Evolutionary conservation across 1,140 invertebrate species (phyloP).

Genomic region (Apis dorsata): DNA sequence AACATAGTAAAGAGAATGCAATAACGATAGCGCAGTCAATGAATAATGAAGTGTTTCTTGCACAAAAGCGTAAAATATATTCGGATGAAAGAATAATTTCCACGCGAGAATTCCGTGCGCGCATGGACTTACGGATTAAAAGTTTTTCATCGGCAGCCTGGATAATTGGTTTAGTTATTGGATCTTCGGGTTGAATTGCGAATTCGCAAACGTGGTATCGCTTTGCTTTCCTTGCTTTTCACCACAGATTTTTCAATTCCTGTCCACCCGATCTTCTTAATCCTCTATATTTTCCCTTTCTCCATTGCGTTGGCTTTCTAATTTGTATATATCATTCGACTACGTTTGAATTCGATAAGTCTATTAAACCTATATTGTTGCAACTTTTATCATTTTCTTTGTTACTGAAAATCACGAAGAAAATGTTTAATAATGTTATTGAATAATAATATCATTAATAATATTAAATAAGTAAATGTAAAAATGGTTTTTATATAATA

Average conservation of each 20-base stretch:
- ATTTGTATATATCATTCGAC: not conserved
- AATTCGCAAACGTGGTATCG: slow-evolving; percentile 63
- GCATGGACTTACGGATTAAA: slow-evolving; percentile 66
- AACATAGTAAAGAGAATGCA: not conserved
- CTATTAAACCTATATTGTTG: no score
- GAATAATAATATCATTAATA: no score
- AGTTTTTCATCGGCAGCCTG: slow-evolving; percentile 68
- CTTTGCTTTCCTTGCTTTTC: slow-evolving; percentile 54
- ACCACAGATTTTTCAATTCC: slow-evolving; percentile 60
- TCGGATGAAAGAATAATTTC: slow-evolving; percentile 61
- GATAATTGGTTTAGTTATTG: slow-evolving; percentile 76
- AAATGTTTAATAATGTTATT: no score
- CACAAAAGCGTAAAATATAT: slow-evolving; percentile 20
- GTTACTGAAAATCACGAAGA: no score
- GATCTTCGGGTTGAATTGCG: slow-evolving; percentile 66
- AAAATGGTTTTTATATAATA: no score
- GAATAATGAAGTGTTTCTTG: slow-evolving; percentile 3
- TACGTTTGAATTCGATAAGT: no score
- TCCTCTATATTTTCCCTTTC: slow-evolving; percentile 26
- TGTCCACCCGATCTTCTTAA: slow-evolving; percentile 28
- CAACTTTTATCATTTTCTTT: no score
- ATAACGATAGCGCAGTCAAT: not conserved
- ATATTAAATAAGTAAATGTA: no score
- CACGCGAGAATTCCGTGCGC: slow-evolving; percentile 35
- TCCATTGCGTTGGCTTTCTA: not conserved